Evolutionary conservation across 2,797 vertebrate species (phyloP).

Genomic region (Otus scops): DNA sequence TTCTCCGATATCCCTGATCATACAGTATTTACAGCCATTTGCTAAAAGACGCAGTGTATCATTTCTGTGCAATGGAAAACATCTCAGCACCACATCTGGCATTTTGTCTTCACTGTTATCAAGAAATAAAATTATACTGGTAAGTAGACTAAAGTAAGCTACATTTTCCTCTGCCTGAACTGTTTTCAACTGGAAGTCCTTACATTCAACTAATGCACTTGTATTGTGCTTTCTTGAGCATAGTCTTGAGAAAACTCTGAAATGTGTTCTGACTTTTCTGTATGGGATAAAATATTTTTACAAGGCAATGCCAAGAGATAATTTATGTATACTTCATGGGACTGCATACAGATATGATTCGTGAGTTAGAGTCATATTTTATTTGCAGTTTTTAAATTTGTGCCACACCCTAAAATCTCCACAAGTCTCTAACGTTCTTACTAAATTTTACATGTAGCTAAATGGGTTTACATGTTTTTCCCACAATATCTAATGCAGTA

Average conservation of each 20-base stretch:
- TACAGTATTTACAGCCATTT: neutral
- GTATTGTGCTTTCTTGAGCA: neutral
- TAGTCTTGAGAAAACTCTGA: neutral
- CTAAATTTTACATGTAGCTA: neutral
- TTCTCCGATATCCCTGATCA: rapidly evolving
- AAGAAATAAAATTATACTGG: neutral
- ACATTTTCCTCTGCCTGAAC: neutral
- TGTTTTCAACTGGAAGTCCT: neutral
- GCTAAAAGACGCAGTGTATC: neutral
- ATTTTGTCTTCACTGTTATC: neutral
- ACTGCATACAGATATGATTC: neutral
- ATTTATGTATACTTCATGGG: neutral
- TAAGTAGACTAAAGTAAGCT: neutral
- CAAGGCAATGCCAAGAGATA: neutral
- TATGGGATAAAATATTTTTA: neutral
- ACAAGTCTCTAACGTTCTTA: neutral
- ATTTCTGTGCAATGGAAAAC: neutral
- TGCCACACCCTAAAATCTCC: neutral
- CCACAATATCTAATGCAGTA: neutral
- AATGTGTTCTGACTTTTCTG: neutral
- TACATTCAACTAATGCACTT: neutral
- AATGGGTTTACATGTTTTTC: neutral
- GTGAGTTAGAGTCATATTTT: neutral
- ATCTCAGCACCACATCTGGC: neutral
- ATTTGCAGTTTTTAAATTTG: neutral